Evolutionary conservation across 2,113 vertebrate genomes (phyloP).

Genomic region (Amphiprion ocellaris): DNA sequence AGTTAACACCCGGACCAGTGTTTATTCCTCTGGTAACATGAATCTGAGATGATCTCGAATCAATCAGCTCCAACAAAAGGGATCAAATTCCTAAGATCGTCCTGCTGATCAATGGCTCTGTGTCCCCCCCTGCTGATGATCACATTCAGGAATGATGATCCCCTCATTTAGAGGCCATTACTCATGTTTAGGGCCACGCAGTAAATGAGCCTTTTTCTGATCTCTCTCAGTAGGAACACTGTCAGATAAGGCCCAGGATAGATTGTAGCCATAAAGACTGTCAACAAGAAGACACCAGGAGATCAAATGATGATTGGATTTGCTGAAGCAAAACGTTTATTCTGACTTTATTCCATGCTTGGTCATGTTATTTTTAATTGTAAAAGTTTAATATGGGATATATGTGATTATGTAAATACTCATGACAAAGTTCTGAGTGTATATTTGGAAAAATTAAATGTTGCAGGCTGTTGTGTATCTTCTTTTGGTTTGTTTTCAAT

Average conservation of each 20-base stretch:
- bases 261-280: conserved; percentile 47
- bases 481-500: neutral
- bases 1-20: conserved; percentile 48
- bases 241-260: conserved; percentile 54
- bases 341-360: neutral
- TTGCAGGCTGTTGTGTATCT: too few species aligned
- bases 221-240: conserved; percentile 8
- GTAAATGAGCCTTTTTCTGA: conserved; percentile 16
- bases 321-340: neutral
- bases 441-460: neutral
- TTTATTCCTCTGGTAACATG: conserved; percentile 47
- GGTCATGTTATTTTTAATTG: neutral
- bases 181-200: conserved; percentile 48
- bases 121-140: conserved; percentile 27
- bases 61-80: conserved; percentile 66
- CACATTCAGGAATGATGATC: conserved; percentile 64
- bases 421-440: neutral
- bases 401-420: neutral
- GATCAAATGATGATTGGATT: conserved; percentile 55
- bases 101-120: conserved; percentile 61
- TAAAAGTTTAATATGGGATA: neutral
- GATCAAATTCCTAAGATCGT: conserved; percentile 69
- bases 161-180: conserved; percentile 67
- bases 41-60: conserved; percentile 65
- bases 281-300: conserved; percentile 36